Percentiles rank a stretch among this genome's conserved stretches.
These are phyloP conservation scores for Neofelis nebulosa DNA, from an alignment of 2,113 vertebrate species.

Conservation along the genomic window DNA sequence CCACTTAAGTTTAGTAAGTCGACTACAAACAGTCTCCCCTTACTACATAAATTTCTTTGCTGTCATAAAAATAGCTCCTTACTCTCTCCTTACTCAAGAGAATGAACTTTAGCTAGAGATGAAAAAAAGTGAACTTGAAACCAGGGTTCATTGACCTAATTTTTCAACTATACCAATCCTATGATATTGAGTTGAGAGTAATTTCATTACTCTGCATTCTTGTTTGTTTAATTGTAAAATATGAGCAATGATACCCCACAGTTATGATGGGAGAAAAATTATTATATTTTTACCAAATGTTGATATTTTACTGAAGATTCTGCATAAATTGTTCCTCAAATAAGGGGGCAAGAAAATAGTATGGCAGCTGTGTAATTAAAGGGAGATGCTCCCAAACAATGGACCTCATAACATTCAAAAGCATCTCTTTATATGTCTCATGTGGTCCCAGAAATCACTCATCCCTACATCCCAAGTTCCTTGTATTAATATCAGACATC, in stretches of 20 bases:
- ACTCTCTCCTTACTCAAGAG: background rate
- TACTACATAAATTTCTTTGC: background rate
- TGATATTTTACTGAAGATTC: background rate
- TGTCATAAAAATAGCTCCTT: background rate
- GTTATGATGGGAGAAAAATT: background rate
- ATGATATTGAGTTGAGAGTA: background rate
- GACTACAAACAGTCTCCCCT: background rate
- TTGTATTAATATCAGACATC: background rate
- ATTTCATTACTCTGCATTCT: background rate
- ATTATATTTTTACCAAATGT: background rate
- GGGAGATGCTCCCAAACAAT: background rate
- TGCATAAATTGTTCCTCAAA: background rate
- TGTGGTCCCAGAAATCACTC: background rate
- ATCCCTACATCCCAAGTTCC: background rate
- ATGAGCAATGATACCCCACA: background rate
- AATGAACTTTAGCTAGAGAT: background rate
- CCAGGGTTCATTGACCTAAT: background rate
- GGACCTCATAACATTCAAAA: background rate
- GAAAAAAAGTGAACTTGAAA: conserved; percentile 19
- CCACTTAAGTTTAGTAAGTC: background rate
- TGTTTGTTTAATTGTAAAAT: conserved; percentile 15
- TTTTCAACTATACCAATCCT: background rate
- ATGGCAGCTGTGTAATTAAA: background rate
- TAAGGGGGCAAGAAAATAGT: background rate
- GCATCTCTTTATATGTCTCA: background rate